A percentile compares a stretch with the other conserved stretches of the same genome.
Evolutionary conservation across 2,888 invertebrate genomes (phyloP).

Genomic region (Limnephilus lunatus): DNA sequence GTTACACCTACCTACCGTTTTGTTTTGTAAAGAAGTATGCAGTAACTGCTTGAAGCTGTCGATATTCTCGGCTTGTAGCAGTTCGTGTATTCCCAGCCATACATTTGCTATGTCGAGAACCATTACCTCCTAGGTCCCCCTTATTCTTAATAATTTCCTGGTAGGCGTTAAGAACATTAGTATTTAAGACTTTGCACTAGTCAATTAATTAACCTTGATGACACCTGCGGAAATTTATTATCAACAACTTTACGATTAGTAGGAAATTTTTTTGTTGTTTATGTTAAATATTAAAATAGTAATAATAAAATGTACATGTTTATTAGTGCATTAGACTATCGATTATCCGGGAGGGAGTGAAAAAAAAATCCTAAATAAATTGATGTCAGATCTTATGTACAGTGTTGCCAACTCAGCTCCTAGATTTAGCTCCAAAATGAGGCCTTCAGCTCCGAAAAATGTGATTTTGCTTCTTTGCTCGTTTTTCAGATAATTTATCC

Average conservation of each 20-base stretch:
- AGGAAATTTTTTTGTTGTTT: neutral
- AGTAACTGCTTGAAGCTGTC: too few species aligned
- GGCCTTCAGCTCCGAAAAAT: too few species aligned
- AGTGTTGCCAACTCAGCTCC: too few species aligned
- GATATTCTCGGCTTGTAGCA: too few species aligned
- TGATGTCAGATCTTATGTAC: too few species aligned
- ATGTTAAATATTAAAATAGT: neutral
- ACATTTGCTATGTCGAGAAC: neutral
- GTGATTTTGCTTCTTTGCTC: too few species aligned
- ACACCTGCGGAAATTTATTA: neutral
- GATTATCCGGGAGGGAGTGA: neutral
- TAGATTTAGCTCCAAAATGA: too few species aligned
- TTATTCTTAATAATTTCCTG: neutral
- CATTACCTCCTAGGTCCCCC: neutral
- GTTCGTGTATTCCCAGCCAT: too few species aligned
- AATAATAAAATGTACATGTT: neutral
- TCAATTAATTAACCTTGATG: neutral
- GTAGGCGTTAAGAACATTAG: neutral
- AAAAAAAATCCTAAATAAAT: neutral
- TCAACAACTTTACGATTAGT: neutral
- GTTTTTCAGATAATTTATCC: too few species aligned
- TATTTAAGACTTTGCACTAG: neutral
- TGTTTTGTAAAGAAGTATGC: too few species aligned
- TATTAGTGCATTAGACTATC: neutral
- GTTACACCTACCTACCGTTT: too few species aligned